Conservation (phyloP, 2,797 vertebrate species). For the Enteromius unitaeniatus region DNA sequence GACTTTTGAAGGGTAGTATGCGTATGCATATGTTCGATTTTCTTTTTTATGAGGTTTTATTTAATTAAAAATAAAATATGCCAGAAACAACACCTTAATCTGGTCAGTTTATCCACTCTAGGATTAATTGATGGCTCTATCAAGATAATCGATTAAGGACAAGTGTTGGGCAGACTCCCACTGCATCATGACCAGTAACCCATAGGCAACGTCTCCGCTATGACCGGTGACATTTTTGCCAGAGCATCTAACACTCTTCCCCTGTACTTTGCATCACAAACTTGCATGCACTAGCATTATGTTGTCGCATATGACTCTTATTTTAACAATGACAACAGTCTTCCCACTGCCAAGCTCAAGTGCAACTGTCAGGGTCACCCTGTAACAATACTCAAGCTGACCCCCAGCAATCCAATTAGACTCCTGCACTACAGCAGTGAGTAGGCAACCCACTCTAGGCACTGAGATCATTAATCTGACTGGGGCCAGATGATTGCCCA, state of each 20-base stretch:
- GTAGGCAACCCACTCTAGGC: constrained; percentile 47
- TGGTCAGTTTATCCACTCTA: background rate
- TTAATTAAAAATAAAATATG: background rate
- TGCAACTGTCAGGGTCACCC: constrained; percentile 48
- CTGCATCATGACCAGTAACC: background rate
- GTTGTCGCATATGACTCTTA: constrained; percentile 31
- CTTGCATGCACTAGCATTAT: background rate
- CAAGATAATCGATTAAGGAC: background rate
- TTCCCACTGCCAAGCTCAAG: constrained; percentile 25
- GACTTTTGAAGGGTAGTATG: background rate
- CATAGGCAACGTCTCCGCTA: background rate
- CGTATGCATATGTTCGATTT: background rate
- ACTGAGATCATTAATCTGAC: constrained; percentile 69
- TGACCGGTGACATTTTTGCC: background rate
- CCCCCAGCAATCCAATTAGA: constrained; percentile 58
- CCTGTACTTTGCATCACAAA: background rate
- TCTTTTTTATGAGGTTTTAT: background rate
- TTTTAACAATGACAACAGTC: constrained; percentile 6
- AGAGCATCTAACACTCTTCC: background rate
- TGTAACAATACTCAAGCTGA: constrained; percentile 51
- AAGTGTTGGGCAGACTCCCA: background rate
- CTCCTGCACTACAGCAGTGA: constrained; percentile 42
- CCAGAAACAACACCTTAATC: background rate
- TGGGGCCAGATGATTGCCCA: constrained; percentile 69
- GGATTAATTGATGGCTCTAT: background rate